Percentiles rank a stretch among this genome's conserved stretches.
Conservation (phyloP, 2,797 vertebrate genomes). For the Rhinichthys osculus region DNA sequence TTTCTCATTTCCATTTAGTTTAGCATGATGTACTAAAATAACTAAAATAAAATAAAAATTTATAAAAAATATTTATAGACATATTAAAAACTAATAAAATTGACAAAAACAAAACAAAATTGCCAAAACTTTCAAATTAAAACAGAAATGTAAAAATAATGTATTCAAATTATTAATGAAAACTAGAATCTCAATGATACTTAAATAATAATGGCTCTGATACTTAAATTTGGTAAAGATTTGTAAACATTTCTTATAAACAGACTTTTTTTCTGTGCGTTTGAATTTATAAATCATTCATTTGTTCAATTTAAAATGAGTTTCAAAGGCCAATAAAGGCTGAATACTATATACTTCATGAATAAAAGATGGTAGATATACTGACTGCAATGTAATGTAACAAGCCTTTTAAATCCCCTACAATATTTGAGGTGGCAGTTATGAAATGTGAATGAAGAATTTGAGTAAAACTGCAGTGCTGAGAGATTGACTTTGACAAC, state of each 20-base stretch:
- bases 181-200: background rate
- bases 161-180: background rate
- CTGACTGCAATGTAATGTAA: conserved; percentile 54
- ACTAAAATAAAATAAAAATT: too few species aligned
- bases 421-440: conserved; percentile 53
- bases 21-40: too few species aligned
- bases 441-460: conserved; percentile 69
- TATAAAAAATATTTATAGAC: too few species aligned
- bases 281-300: background rate
- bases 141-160: background rate
- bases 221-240: background rate
- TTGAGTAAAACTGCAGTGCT: conserved; percentile 59
- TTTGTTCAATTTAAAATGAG: background rate
- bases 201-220: background rate
- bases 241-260: background rate
- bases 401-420: conserved; percentile 34
- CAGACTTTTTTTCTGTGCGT: background rate
- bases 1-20: too few species aligned
- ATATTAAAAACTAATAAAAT: too few species aligned
- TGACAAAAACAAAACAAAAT: background rate
- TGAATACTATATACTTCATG: conserved; percentile 3
- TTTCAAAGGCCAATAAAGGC: conserved; percentile 17
- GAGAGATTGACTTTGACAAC: conserved; percentile 71
- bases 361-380: conserved; percentile 47
- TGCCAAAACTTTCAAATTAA: background rate